Evolutionary conservation across 64 coral and sea anemone genomes (phyloP).

Genomic region (Actinia tenebrosa): DNA sequence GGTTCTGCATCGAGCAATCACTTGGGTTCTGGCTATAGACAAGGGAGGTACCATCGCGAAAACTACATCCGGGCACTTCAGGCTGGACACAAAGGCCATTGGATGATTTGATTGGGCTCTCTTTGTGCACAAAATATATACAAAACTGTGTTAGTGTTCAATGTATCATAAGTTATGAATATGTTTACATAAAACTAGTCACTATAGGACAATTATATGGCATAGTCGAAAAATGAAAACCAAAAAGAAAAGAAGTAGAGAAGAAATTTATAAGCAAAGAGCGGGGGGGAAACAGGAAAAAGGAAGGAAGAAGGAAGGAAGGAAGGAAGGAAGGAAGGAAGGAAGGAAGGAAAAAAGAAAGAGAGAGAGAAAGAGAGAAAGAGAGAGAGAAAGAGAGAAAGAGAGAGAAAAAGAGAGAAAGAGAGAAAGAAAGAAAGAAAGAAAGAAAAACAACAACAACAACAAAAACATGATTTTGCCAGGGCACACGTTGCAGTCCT

Average conservation of each 20-base stretch:
- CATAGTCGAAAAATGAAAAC: too few relatives aligned
- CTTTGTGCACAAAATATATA: neutral
- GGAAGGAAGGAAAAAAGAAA: neutral
- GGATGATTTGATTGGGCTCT: slow-evolving; percentile 26
- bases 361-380: neutral
- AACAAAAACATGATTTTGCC: neutral
- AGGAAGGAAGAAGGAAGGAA: neutral
- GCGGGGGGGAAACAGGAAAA: neutral
- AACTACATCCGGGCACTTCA: neutral
- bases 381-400: neutral
- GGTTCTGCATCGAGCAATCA: slow-evolving; percentile 18
- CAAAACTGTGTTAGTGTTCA: too few relatives aligned
- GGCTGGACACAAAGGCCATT: slow-evolving; percentile 23
- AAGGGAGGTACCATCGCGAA: neutral
- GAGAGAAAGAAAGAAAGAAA: too few relatives aligned
- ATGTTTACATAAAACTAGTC: too few relatives aligned
- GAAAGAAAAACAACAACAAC: neutral
- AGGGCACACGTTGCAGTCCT: slow-evolving; percentile 44
- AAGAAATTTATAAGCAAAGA: neutral
- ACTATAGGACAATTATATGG: too few relatives aligned
- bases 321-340: neutral
- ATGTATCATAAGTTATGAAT: too few relatives aligned
- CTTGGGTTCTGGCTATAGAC: slow-evolving; percentile 5
- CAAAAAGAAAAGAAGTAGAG: neutral
- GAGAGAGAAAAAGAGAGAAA: neutral